Percentiles rank a stretch among this genome's conserved stretches.
Conservation (phyloP, 2,888 invertebrate species). For the Apamea monoglypha region DNA sequence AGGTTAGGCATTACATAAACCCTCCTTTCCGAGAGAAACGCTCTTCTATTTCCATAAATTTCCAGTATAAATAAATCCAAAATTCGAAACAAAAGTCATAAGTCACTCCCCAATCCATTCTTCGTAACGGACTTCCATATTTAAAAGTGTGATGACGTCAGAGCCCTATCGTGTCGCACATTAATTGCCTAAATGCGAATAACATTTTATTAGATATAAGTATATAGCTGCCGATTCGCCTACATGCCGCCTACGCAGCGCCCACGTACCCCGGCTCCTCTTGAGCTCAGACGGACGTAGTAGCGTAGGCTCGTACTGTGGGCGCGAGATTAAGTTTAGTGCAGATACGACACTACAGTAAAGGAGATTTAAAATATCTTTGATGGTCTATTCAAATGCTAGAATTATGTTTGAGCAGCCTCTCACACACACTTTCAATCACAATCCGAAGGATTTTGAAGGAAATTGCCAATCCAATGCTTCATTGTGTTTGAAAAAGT, state of each 20-base stretch:
- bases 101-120: background rate
- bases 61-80: background rate
- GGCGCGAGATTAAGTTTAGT: conserved; percentile 51
- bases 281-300: conserved; percentile 74
- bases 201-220: conserved; percentile 70
- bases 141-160: conserved; percentile 71
- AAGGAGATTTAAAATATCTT: background rate
- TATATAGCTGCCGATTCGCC: conserved; percentile 80
- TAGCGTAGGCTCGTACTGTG: conserved; percentile 77
- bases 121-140: conserved; percentile 47
- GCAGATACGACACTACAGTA: conserved; percentile 53
- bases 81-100: conserved; percentile 23
- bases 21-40: background rate
- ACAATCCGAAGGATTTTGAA: background rate
- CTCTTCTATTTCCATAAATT: conserved; percentile 10
- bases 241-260: conserved; percentile 70
- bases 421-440: background rate
- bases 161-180: conserved; percentile 72
- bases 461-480: background rate
- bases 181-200: conserved; percentile 83
- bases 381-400: background rate
- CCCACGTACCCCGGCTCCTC: conserved; percentile 71
- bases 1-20: background rate
- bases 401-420: background rate
- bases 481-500: background rate